phyloP scores from a whole-genome alignment of 2,113 vertebrate genomes.

The Gnathonemus echidnorhynchus region DNA sequence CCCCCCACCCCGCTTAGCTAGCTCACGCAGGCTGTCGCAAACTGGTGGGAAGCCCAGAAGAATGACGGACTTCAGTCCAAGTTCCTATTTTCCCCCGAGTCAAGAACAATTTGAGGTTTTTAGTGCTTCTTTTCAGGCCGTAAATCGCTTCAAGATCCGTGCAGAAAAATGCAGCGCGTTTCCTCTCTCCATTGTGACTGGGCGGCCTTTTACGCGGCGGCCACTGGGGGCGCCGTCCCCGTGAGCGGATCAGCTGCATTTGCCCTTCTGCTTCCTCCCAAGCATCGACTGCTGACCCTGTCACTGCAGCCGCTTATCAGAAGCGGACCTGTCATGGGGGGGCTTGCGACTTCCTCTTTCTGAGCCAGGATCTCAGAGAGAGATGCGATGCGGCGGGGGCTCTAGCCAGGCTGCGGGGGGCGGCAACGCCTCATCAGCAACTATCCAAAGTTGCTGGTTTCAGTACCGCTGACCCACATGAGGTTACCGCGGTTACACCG shows the following conservation, averaged over 20 bases:
- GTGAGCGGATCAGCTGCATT: background rate
- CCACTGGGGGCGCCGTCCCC: constrained; percentile 42
- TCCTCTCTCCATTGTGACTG: constrained; percentile 62
- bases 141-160: constrained; percentile 47
- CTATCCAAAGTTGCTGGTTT: constrained; percentile 32
- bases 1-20: constrained; percentile 15
- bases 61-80: constrained; percentile 41
- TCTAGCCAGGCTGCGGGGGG: constrained; percentile 39
- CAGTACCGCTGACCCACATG: constrained; percentile 41
- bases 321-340: background rate
- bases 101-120: constrained; percentile 43
- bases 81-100: constrained; percentile 38
- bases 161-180: constrained; percentile 40
- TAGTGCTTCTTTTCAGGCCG: constrained; percentile 43
- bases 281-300: constrained; percentile 2
- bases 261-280: background rate
- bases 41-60: constrained; percentile 60
- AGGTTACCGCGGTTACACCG: constrained; percentile 19
- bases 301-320: constrained; percentile 4
- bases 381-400: constrained; percentile 24
- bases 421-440: constrained; percentile 48
- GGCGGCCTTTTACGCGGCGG: constrained; percentile 36
- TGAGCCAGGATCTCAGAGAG: constrained; percentile 1
- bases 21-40: constrained; percentile 28
- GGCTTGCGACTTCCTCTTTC: constrained; percentile 10